A percentile compares a stretch with the other conserved stretches of the same genome.
phyloP scores from a whole-genome alignment of 23 tunicate species.

The Aplidium turbinatum region DNA sequence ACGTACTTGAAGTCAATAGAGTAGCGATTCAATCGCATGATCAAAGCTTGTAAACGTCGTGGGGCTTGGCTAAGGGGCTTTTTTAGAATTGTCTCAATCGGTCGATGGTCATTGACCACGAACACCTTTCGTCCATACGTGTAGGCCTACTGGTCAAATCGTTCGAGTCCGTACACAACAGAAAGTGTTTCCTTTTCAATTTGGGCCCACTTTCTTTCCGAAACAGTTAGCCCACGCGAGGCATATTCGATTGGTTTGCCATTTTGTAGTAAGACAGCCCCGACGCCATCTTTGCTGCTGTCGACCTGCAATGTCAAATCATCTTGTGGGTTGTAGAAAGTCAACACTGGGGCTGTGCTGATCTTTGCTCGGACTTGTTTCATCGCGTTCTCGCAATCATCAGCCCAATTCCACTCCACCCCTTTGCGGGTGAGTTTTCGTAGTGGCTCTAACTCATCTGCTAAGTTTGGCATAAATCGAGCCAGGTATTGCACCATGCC shows the following conservation, averaged over 20 bases:
- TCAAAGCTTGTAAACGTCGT: no score
- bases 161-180: no score
- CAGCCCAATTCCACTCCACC: slow-evolving; percentile 13
- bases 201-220: slow-evolving; percentile 35
- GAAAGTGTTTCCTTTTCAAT: background rate
- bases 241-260: slow-evolving; percentile 38
- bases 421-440: slow-evolving; percentile 12
- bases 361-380: background rate
- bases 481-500: slow-evolving; percentile 23
- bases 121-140: no score
- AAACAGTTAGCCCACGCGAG: slow-evolving; percentile 1
- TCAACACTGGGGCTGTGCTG: background rate
- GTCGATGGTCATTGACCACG: no score
- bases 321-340: background rate
- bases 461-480: slow-evolving; percentile 27
- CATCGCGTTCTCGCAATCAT: slow-evolving; percentile 20
- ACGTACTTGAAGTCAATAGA: no score
- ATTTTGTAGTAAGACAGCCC: slow-evolving; percentile 27
- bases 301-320: slow-evolving; percentile 9
- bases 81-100: no score
- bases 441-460: slow-evolving; percentile 3
- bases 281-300: slow-evolving; percentile 23
- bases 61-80: no score
- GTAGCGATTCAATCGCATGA: no score
- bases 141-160: no score